phyloP scores from a whole-genome alignment of 2,113 vertebrate genomes.

The Anguilla japonica region DNA sequence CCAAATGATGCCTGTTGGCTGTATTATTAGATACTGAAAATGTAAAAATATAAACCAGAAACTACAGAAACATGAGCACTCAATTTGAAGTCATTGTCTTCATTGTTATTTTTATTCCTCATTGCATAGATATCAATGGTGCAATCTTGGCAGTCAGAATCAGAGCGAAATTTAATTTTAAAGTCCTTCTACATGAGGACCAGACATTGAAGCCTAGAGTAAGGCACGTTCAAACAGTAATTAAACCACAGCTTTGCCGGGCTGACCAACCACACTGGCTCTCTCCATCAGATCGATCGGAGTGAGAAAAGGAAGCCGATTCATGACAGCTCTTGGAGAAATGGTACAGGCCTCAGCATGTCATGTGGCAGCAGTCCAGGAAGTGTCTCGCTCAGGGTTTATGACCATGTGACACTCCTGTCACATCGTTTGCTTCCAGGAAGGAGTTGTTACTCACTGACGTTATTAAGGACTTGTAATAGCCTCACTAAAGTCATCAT shows the following conservation, averaged over 20 bases:
- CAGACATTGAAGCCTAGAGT: slow-evolving; percentile 55
- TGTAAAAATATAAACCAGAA: background rate
- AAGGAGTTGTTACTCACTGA: background rate
- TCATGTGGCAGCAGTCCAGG: background rate
- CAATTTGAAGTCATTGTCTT: background rate
- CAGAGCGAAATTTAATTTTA: background rate
- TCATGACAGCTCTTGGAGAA: background rate
- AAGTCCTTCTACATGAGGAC: background rate
- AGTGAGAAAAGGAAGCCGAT: slow-evolving; percentile 48
- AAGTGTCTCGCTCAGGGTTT: background rate
- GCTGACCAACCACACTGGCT: slow-evolving; percentile 55
- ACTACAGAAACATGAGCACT: background rate
- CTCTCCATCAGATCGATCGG: slow-evolving; percentile 61
- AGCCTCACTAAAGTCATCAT: slow-evolving; percentile 16
- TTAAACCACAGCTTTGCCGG: slow-evolving; percentile 60
- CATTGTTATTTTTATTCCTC: background rate
- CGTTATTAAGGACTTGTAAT: slow-evolving; percentile 10
- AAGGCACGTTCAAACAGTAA: slow-evolving; percentile 63
- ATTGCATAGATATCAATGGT: background rate
- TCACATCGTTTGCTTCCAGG: slow-evolving; percentile 10
- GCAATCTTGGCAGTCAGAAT: background rate
- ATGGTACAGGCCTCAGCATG: background rate
- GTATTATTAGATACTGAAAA: background rate
- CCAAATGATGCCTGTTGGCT: background rate
- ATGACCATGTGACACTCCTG: background rate